Evolutionary conservation across 2,888 invertebrate genomes (phyloP).

Genomic region (Drosophila macrospina): DNA sequence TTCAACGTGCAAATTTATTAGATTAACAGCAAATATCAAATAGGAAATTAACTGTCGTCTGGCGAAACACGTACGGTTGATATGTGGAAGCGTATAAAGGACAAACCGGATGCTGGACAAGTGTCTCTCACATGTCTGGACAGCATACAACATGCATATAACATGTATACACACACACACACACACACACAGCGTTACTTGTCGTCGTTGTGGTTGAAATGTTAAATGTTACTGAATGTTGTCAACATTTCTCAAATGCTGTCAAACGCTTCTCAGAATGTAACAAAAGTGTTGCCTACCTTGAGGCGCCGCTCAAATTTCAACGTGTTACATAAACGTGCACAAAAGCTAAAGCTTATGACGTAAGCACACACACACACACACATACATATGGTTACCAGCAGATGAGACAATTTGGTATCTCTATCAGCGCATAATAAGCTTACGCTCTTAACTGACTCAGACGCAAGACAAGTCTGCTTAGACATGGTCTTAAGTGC

Average conservation of each 20-base stretch:
- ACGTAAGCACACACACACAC: background rate
- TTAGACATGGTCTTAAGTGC: background rate
- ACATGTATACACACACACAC: background rate
- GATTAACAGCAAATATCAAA: constrained; percentile 82
- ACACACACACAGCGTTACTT: background rate
- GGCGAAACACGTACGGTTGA: constrained; percentile 43
- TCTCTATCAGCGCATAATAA: constrained; percentile 1
- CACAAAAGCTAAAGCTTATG: constrained; percentile 4
- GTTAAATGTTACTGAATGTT: constrained; percentile 35
- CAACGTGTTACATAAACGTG: constrained; percentile 9
- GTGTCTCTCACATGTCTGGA: constrained; percentile 50
- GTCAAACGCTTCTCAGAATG: constrained; percentile 20
- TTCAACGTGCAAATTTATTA: constrained; percentile 72
- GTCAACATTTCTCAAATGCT: constrained; percentile 44
- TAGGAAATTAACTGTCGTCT: constrained; percentile 81
- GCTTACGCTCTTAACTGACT: constrained; percentile 11
- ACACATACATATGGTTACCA: background rate
- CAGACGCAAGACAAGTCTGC: background rate
- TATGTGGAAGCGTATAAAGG: constrained; percentile 13
- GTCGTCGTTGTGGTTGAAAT: constrained; percentile 20
- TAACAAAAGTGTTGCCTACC: constrained; percentile 22
- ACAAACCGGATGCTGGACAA: constrained; percentile 47
- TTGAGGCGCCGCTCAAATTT: constrained; percentile 7
- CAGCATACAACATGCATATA: background rate
- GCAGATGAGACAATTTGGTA: background rate